Evolutionary conservation across 2,797 vertebrate species (phyloP).

Genomic region (Decapterus maruadsi): DNA sequence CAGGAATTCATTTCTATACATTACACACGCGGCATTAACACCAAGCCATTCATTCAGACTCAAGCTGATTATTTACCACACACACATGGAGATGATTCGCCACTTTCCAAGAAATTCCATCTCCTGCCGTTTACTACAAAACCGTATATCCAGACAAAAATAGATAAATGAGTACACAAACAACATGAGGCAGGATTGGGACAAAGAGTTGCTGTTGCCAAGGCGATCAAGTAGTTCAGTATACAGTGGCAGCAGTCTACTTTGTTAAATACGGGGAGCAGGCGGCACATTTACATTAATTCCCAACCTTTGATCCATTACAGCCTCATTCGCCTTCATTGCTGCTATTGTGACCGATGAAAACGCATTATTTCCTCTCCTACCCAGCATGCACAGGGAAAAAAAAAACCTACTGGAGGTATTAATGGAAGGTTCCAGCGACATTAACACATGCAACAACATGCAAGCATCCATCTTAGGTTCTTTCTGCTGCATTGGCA

Average conservation of each 20-base stretch:
- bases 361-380: conserved; percentile 3
- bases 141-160: conserved; percentile 56
- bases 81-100: not conserved
- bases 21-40: conserved; percentile 11
- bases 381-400: not conserved
- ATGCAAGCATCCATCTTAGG: conserved; percentile 73
- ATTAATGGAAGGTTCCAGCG: conserved; percentile 40
- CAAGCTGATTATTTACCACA: conserved; percentile 41
- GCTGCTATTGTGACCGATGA: conserved; percentile 2
- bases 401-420: conserved; percentile 29
- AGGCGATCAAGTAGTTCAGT: conserved; percentile 57
- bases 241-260: conserved; percentile 7
- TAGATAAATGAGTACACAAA: conserved; percentile 67
- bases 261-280: conserved; percentile 32
- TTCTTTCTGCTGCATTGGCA: conserved; percentile 73
- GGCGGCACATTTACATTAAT: conserved; percentile 34
- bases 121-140: conserved; percentile 27
- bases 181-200: conserved; percentile 37
- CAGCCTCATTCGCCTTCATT: conserved; percentile 3
- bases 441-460: conserved; percentile 60
- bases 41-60: conserved; percentile 1
- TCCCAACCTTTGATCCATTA: conserved; percentile 34
- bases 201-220: conserved; percentile 65
- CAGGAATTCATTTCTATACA: conserved; percentile 20
- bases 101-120: conserved; percentile 28